Evolutionary conservation across 2,888 invertebrate species (phyloP).

Genomic region (Entomobrya proxima): DNA sequence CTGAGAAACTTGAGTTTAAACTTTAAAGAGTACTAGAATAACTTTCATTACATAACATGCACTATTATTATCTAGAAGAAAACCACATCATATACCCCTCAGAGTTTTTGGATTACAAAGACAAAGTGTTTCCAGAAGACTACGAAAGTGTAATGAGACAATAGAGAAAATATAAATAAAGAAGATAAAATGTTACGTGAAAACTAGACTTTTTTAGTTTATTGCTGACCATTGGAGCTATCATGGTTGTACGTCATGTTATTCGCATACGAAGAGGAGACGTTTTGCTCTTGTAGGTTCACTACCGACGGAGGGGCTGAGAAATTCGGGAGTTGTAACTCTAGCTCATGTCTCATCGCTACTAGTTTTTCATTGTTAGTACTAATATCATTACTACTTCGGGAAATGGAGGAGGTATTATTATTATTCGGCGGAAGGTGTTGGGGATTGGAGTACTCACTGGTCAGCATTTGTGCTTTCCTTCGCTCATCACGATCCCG

Average conservation of each 20-base stretch:
- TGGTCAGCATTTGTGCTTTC: constrained; percentile 76
- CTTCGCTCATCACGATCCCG: constrained; percentile 81
- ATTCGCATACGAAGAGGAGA: background rate
- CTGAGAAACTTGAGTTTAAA: too few relatives aligned
- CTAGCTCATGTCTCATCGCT: constrained; percentile 42
- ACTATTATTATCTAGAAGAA: too few relatives aligned
- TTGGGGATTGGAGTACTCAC: constrained; percentile 65
- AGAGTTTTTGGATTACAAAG: too few relatives aligned
- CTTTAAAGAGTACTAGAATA: too few relatives aligned
- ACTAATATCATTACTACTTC: background rate
- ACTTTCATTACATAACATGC: too few relatives aligned
- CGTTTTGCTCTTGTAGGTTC: background rate
- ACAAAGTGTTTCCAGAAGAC: too few relatives aligned
- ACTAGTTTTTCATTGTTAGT: constrained; percentile 28
- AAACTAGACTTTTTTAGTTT: background rate
- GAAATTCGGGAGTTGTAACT: constrained; percentile 36
- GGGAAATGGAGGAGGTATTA: background rate
- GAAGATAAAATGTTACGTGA: background rate
- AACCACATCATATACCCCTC: too few relatives aligned
- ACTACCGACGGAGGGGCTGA: constrained; percentile 17
- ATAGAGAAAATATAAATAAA: background rate
- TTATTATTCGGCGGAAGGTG: background rate
- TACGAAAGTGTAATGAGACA: too few relatives aligned
- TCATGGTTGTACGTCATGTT: constrained; percentile 41
- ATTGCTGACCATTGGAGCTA: constrained; percentile 61